Conservation (phyloP, 1,140 invertebrate genomes). For the Aricia agestis region DNA sequence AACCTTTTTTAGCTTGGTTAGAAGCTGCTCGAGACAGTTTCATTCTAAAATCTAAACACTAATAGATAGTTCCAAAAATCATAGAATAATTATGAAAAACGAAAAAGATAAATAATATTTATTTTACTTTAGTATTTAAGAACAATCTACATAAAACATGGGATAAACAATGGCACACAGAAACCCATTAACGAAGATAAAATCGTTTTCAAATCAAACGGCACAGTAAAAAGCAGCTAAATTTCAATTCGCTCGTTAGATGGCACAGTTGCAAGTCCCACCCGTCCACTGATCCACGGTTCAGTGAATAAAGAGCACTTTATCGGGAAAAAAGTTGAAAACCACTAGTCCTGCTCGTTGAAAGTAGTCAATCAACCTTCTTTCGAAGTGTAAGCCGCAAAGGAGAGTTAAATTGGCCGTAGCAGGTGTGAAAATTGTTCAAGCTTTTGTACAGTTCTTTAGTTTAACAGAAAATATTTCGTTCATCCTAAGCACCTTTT, state of each 20-base stretch:
- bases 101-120: no score
- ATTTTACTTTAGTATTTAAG: no score
- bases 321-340: neutral
- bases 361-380: slow-evolving; percentile 3
- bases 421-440: slow-evolving; percentile 1
- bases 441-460: neutral
- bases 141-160: no score
- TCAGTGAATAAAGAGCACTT: neutral
- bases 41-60: no score
- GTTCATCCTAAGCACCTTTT: neutral
- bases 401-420: neutral
- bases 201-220: neutral
- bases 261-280: neutral
- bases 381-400: neutral
- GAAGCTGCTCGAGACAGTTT: no score
- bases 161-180: neutral
- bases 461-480: neutral
- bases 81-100: no score
- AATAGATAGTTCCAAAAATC: no score
- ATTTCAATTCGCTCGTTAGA: neutral
- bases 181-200: neutral
- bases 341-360: neutral
- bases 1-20: no score
- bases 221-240: neutral
- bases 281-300: neutral